These are phyloP conservation scores for Bothrops jararaca DNA, from an alignment of 2,113 vertebrate species.

Conservation along the genomic window DNA sequence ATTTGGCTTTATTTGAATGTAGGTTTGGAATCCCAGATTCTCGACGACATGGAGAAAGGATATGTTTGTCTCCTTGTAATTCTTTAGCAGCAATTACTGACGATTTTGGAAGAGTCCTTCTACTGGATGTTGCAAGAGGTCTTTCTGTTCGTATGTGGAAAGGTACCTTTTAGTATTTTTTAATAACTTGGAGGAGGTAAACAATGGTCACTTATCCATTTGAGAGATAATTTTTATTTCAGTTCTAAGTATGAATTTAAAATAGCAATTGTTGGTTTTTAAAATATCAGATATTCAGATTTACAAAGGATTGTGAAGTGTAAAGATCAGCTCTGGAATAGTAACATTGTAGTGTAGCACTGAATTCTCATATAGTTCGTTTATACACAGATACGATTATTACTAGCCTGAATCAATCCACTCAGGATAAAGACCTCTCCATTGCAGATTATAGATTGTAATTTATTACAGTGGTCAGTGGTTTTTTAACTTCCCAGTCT, in stretches of 20 bases:
- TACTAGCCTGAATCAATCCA: background rate
- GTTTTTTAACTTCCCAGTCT: background rate
- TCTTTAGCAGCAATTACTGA: constrained; percentile 94
- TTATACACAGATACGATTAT: background rate
- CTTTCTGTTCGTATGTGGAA: constrained; percentile 97
- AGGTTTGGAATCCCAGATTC: constrained; percentile 97
- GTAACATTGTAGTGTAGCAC: background rate
- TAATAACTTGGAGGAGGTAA: background rate
- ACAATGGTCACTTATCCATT: background rate
- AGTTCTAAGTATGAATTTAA: background rate
- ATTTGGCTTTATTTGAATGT: constrained; percentile 31
- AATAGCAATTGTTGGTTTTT: background rate
- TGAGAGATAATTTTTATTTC: background rate
- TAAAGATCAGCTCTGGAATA: background rate
- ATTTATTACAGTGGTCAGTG: background rate
- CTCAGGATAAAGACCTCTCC: background rate
- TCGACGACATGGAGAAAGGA: constrained; percentile 89
- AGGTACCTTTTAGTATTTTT: constrained; percentile 68
- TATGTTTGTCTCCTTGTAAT: constrained; percentile 94
- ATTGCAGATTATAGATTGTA: background rate
- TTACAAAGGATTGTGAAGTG: background rate
- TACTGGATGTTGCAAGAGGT: constrained; percentile 88
- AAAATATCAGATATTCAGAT: background rate
- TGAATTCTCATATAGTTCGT: background rate
- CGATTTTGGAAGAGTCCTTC: constrained; percentile 90